phyloP scores from a whole-genome alignment of 2,888 invertebrate genomes.

The Hypselothyrea guttata region DNA sequence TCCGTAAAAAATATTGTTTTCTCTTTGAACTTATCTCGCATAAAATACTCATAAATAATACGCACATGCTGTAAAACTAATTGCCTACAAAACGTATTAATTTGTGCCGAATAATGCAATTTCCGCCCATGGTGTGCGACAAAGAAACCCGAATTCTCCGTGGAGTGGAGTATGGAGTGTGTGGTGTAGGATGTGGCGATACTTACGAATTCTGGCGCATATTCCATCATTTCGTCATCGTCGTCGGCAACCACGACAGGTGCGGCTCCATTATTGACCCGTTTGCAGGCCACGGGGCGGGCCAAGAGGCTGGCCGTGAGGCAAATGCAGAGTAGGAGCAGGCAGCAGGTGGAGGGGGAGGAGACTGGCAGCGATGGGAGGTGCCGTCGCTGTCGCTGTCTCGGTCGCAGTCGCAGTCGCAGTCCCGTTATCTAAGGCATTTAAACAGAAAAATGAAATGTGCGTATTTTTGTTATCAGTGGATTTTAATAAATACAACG shows the following conservation, averaged over 20 bases:
- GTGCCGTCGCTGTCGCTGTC: conserved; percentile 22
- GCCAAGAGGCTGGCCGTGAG: conserved; percentile 45
- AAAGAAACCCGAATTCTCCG: conserved; percentile 8
- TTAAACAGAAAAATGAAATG: conserved; percentile 68
- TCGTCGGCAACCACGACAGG: conserved; percentile 56
- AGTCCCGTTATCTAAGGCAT: conserved; percentile 63
- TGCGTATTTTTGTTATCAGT: conserved; percentile 61
- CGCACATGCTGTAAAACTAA: too few species aligned
- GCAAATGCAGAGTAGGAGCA: conserved; percentile 31
- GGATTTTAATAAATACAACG: conserved; percentile 67
- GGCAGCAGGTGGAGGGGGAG: conserved; percentile 5
- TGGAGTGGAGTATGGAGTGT: not conserved
- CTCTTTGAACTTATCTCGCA: too few species aligned
- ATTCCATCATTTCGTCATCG: conserved; percentile 78
- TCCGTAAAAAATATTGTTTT: too few species aligned
- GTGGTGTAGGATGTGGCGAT: not conserved
- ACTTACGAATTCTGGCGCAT: conserved; percentile 81
- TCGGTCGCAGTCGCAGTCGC: conserved; percentile 31
- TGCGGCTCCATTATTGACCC: conserved; percentile 30
- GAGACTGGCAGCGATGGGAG: not conserved
- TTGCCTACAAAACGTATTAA: too few species aligned
- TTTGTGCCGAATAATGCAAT: not conserved
- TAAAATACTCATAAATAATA: too few species aligned
- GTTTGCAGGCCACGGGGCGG: conserved; percentile 39
- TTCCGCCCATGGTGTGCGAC: conserved; percentile 29